Evolutionary conservation across 2,797 vertebrate genomes (phyloP).

Genomic region (Epinephelus awoara): DNA sequence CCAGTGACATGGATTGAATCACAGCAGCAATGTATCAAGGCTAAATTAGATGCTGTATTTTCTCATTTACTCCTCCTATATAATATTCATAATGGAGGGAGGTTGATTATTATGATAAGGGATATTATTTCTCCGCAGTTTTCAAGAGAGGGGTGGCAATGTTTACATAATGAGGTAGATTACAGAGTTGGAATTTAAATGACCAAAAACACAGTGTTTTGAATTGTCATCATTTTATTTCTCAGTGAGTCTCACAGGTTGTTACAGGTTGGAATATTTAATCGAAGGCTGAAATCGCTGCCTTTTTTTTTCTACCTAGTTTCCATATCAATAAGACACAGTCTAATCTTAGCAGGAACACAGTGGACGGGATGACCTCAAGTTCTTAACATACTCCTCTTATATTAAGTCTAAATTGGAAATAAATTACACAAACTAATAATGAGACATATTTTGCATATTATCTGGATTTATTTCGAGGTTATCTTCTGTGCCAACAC

Average conservation of each 20-base stretch:
- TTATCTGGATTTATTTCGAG: slow-evolving; percentile 28
- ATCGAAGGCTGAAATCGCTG: slow-evolving; percentile 23
- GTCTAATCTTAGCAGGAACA: not conserved
- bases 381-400: slow-evolving; percentile 21
- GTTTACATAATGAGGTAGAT: slow-evolving; percentile 49
- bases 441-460: not conserved
- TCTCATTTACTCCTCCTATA: slow-evolving; percentile 37
- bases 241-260: not conserved
- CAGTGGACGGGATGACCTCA: not conserved
- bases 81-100: slow-evolving; percentile 37
- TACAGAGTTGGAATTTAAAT: slow-evolving; percentile 53
- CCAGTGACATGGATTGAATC: slow-evolving; percentile 27
- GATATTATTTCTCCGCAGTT: slow-evolving; percentile 39
- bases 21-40: slow-evolving; percentile 7
- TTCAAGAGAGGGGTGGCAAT: slow-evolving; percentile 9
- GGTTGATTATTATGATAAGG: slow-evolving; percentile 43
- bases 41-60: slow-evolving; percentile 42
- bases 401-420: slow-evolving; percentile 28
- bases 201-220: slow-evolving; percentile 26
- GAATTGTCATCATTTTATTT: slow-evolving; percentile 23
- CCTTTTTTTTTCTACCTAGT: not conserved
- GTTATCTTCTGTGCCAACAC: slow-evolving; percentile 17
- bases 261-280: slow-evolving; percentile 9
- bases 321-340: slow-evolving; percentile 21
- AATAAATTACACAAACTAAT: slow-evolving; percentile 38